Percentiles rank a stretch among this genome's conserved stretches.
These are phyloP conservation scores for Grammomys dolichurus DNA, from an alignment of 2,113 vertebrate species.

Conservation along the genomic window DNA sequence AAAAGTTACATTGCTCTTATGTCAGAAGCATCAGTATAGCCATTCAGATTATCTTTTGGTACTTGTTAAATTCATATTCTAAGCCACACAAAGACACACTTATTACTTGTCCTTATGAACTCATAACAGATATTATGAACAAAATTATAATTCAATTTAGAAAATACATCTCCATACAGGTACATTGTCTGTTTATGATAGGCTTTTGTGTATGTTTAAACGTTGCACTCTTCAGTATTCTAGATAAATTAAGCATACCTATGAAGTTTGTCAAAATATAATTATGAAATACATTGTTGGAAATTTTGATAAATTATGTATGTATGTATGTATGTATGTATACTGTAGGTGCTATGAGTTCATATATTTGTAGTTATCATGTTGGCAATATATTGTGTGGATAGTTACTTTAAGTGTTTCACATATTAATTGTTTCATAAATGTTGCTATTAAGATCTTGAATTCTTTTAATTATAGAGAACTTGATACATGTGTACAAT, in stretches of 20 bases:
- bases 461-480: background rate
- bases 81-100: background rate
- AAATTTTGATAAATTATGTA: background rate
- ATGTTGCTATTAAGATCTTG: slow-evolving; percentile 29
- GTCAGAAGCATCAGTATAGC: background rate
- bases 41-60: slow-evolving; percentile 19
- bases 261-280: background rate
- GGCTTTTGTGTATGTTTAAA: background rate
- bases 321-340: background rate
- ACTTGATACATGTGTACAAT: background rate
- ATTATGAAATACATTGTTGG: background rate
- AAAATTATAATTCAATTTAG: background rate
- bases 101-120: background rate
- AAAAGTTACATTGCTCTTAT: background rate
- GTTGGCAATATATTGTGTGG: background rate
- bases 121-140: background rate
- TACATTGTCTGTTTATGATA: background rate
- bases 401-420: background rate
- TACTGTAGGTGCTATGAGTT: background rate
- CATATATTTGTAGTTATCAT: background rate
- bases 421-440: background rate
- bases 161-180: background rate
- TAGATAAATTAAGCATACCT: background rate
- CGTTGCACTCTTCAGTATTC: background rate
- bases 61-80: slow-evolving; percentile 8